phyloP scores from a whole-genome alignment of 2,113 vertebrate species.

The Chionodraco myersi region DNA sequence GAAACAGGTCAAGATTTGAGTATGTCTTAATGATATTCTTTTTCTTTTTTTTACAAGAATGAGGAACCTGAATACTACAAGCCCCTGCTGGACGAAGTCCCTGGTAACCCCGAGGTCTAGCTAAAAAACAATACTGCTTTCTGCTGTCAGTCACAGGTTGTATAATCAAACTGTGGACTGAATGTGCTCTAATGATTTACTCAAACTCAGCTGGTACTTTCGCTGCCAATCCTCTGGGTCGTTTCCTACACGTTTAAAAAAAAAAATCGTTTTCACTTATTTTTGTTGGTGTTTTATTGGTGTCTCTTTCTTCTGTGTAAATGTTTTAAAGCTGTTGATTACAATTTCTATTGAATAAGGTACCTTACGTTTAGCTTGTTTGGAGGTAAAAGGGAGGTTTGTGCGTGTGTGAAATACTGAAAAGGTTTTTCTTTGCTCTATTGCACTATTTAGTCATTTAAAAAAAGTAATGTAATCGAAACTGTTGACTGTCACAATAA shows the following conservation, averaged over 20 bases:
- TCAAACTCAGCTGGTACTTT: background rate
- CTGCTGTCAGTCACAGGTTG: background rate
- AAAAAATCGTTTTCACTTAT: too few species aligned
- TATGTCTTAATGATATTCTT: background rate
- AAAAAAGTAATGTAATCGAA: too few species aligned
- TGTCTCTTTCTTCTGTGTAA: too few species aligned
- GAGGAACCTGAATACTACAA: slow-evolving; percentile 56
- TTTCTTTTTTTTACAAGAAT: slow-evolving; percentile 32
- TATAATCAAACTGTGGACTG: background rate
- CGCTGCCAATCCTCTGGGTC: background rate
- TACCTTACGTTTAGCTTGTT: too few species aligned
- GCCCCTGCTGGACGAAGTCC: slow-evolving; percentile 64
- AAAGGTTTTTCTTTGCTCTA: too few species aligned
- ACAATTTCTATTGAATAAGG: too few species aligned
- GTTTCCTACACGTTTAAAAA: too few species aligned
- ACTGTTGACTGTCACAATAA: background rate
- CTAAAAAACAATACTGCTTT: background rate
- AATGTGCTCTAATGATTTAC: background rate
- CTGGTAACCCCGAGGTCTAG: slow-evolving; percentile 22
- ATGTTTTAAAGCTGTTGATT: too few species aligned
- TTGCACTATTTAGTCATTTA: too few species aligned
- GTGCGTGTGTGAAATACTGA: too few species aligned
- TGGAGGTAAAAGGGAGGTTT: too few species aligned
- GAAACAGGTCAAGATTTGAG: background rate
- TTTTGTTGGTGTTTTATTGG: too few species aligned